Conservation (phyloP, 2,113 vertebrate genomes). For the Corvus cornix region DNA sequence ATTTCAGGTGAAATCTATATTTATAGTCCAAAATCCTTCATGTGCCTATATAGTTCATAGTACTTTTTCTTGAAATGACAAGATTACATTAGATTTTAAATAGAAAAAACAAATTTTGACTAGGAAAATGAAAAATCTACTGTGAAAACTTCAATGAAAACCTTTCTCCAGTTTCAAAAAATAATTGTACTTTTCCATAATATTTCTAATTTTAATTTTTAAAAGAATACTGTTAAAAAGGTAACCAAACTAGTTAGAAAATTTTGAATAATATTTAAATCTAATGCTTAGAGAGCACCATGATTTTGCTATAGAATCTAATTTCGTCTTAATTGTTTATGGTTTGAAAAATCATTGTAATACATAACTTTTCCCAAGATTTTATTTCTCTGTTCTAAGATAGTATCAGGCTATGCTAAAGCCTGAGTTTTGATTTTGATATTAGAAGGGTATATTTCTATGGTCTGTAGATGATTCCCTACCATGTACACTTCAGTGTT, state of each 20-base stretch:
- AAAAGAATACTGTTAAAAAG: background rate
- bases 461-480: background rate
- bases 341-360: background rate
- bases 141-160: background rate
- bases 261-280: background rate
- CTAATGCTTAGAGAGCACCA: background rate
- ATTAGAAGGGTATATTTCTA: background rate
- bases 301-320: background rate
- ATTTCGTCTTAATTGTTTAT: background rate
- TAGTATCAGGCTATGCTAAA: background rate
- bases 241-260: background rate
- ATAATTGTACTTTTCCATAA: accelerated
- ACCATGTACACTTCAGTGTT: background rate
- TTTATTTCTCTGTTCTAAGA: background rate
- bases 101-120: background rate
- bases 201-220: background rate
- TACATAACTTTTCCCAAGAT: background rate
- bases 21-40: background rate
- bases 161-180: accelerated
- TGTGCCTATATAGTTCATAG: background rate
- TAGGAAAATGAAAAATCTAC: background rate
- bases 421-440: background rate
- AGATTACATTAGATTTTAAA: background rate
- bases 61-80: background rate
- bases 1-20: background rate